These are phyloP conservation scores for Podarcis lilfordi DNA, from an alignment of 2,797 vertebrate genomes.

Conservation along the genomic window DNA sequence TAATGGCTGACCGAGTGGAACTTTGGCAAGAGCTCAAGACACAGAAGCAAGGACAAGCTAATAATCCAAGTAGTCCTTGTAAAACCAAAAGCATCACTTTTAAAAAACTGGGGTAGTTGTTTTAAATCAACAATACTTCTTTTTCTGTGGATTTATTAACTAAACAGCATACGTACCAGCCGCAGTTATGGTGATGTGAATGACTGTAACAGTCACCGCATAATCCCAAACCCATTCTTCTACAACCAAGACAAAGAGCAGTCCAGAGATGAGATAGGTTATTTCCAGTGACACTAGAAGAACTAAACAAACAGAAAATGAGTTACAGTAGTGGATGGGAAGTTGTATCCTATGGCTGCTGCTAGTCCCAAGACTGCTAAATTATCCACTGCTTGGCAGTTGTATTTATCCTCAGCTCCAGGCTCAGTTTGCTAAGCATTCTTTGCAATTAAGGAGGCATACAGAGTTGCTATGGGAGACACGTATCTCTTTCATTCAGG, in stretches of 20 bases:
- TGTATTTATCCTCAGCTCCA: not conserved
- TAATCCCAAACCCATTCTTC: slow-evolving; percentile 95
- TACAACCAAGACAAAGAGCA: slow-evolving; percentile 87
- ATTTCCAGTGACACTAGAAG: slow-evolving; percentile 88
- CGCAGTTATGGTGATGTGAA: slow-evolving; percentile 86
- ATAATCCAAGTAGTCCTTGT: not conserved
- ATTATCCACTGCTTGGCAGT: not conserved
- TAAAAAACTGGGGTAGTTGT: not conserved
- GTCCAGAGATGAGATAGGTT: slow-evolving; percentile 84
- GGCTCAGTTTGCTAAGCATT: not conserved
- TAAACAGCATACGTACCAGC: slow-evolving; percentile 73
- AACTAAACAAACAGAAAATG: slow-evolving; percentile 74
- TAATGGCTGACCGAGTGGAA: too few relatives aligned
- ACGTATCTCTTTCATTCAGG: not conserved
- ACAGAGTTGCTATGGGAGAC: not conserved
- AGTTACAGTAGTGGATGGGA: not conserved
- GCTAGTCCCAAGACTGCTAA: not conserved
- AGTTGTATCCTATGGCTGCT: not conserved
- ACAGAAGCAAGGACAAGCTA: not conserved
- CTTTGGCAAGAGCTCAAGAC: not conserved
- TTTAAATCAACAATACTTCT: not conserved
- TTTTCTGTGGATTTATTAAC: slow-evolving; percentile 1
- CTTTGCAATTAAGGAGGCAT: not conserved
- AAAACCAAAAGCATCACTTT: not conserved
- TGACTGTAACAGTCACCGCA: slow-evolving; percentile 86